Evolutionary conservation across 1,140 invertebrate species (phyloP).

Genomic region (Antheraea pernyi): DNA sequence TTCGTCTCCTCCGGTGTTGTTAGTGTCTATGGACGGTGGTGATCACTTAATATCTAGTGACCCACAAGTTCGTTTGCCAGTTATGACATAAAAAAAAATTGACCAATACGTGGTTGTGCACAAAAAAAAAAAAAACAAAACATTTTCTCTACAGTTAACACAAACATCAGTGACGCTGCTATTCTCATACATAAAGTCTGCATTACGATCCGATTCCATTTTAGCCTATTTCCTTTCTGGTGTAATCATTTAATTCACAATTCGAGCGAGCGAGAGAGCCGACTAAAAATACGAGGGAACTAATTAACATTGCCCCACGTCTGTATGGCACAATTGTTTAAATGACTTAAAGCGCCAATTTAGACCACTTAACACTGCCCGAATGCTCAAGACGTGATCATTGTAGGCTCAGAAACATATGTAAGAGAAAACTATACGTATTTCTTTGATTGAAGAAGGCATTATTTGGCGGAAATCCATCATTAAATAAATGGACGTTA

Average conservation of each 20-base stretch:
- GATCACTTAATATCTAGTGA: no score
- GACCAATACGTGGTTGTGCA: no score
- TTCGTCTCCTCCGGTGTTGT: no score
- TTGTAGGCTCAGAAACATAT: background rate
- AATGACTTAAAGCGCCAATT: conserved; percentile 41
- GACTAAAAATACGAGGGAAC: conserved; percentile 6
- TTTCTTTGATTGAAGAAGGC: no score
- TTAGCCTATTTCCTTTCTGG: background rate
- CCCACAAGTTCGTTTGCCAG: no score
- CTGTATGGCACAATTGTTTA: conserved; percentile 23
- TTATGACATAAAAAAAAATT: no score
- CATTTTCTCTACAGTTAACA: no score
- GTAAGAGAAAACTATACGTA: background rate
- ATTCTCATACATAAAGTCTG: background rate
- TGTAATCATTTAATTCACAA: background rate
- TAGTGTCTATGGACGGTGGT: no score
- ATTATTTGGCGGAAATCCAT: no score
- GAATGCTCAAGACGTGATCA: background rate
- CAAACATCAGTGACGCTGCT: no score
- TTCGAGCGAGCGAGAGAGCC: background rate
- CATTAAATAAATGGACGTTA: no score
- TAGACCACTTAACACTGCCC: conserved; percentile 34
- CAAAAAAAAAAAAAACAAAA: no score
- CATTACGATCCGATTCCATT: background rate
- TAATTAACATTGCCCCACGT: conserved; percentile 33